A percentile compares a stretch with the other conserved stretches of the same genome.
phyloP scores from a whole-genome alignment of 2,888 invertebrate species.

The Drosophila aldrichi region DNA sequence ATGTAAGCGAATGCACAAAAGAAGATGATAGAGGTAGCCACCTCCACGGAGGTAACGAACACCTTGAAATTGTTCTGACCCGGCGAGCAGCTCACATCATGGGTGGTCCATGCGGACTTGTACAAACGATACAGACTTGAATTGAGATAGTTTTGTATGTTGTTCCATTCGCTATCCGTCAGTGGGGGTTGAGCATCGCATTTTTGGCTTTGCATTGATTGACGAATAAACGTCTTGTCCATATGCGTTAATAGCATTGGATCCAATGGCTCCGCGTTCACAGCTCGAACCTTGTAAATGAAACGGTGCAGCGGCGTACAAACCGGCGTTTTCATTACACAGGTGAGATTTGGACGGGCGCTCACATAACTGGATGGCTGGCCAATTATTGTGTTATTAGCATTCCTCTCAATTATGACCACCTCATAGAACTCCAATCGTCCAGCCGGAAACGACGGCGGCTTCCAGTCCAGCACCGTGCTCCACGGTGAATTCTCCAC shows the following conservation, averaged over 20 bases:
- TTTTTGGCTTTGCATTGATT: not conserved
- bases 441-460: conserved; percentile 86
- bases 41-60: conserved; percentile 33
- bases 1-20: conserved; percentile 57
- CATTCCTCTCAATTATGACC: conserved; percentile 54
- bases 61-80: conserved; percentile 30
- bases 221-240: not conserved
- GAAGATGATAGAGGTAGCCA: conserved; percentile 30
- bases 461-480: conserved; percentile 85
- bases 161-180: conserved; percentile 7
- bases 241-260: not conserved
- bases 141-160: conserved; percentile 52
- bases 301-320: conserved; percentile 54
- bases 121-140: conserved; percentile 55
- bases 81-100: conserved; percentile 51
- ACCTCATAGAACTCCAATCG: conserved; percentile 87
- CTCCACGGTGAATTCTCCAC: conserved; percentile 48
- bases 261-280: conserved; percentile 70
- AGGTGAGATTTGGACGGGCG: conserved; percentile 46
- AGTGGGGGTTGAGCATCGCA: conserved; percentile 35
- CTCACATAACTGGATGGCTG: conserved; percentile 60
- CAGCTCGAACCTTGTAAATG: conserved; percentile 78
- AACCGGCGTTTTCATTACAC: conserved; percentile 49
- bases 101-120: conserved; percentile 68
- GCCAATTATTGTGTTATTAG: conserved; percentile 60